phyloP scores from a whole-genome alignment of 2,113 vertebrate species.

The Eolophus roseicapilla region DNA sequence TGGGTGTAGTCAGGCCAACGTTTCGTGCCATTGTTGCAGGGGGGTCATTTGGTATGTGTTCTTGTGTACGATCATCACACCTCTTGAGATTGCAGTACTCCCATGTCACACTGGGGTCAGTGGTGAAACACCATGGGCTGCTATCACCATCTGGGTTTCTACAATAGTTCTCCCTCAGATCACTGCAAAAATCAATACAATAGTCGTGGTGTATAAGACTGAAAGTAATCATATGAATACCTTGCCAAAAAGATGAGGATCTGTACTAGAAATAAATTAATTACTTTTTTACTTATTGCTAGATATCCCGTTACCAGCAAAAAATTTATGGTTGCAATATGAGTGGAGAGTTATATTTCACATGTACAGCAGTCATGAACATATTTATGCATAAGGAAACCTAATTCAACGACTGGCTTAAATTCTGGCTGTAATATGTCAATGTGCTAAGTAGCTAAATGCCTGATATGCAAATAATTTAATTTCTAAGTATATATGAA shows the following conservation, averaged over 20 bases:
- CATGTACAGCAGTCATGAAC: neutral
- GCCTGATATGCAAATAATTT: neutral
- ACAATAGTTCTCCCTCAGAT: slow-evolving; percentile 87
- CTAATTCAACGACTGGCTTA: neutral
- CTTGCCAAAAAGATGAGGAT: neutral
- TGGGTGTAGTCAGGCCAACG: rapidly evolving
- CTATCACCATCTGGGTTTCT: slow-evolving; percentile 90
- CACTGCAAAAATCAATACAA: slow-evolving; percentile 71
- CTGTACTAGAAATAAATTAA: neutral
- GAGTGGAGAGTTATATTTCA: neutral
- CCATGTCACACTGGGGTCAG: slow-evolving; percentile 82
- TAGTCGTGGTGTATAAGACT: neutral
- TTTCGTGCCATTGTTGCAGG: neutral
- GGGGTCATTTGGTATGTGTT: rapidly evolving
- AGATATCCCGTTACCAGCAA: neutral
- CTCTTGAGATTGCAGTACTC: slow-evolving; percentile 88
- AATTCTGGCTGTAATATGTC: neutral
- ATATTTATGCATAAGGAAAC: neutral
- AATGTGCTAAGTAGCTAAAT: neutral
- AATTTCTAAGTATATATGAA: neutral
- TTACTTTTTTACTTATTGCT: neutral
- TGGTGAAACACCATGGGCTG: slow-evolving; percentile 94
- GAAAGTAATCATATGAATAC: neutral
- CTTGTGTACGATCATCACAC: slow-evolving; percentile 47
- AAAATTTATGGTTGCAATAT: neutral